These are phyloP conservation scores for Drosophila kuntzei DNA, from an alignment of 2,888 invertebrate species.

Conservation along the genomic window DNA sequence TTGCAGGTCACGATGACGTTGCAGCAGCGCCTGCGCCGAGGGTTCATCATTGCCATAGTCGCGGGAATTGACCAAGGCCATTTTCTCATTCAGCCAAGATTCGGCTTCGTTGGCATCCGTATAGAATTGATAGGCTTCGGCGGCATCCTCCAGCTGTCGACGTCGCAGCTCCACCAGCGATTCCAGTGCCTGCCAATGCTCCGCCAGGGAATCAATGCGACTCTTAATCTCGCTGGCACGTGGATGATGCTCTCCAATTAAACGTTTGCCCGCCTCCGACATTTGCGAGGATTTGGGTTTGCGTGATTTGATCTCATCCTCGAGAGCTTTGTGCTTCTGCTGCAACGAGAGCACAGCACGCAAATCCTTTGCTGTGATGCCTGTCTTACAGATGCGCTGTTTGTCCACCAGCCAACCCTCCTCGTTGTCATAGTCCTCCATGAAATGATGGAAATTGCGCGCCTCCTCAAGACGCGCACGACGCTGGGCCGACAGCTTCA, in stretches of 20 bases:
- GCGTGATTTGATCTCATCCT: conserved; percentile 93
- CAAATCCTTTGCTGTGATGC: conserved; percentile 97
- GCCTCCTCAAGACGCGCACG: conserved; percentile 96
- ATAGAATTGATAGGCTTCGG: conserved; percentile 98
- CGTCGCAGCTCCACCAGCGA: conserved; percentile 91
- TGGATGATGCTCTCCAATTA: conserved; percentile 93
- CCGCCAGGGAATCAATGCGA: conserved; percentile 91
- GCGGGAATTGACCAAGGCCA: conserved; percentile 94
- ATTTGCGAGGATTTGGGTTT: conserved; percentile 90
- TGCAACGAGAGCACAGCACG: conserved; percentile 94
- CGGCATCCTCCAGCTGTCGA: conserved; percentile 93
- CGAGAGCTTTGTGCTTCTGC: conserved; percentile 95
- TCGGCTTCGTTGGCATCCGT: conserved; percentile 99
- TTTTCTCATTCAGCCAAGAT: conserved; percentile 98
- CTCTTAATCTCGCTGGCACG: conserved; percentile 93
- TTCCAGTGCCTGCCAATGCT: conserved; percentile 95
- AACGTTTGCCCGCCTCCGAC: conserved; percentile 89
- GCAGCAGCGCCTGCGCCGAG: conserved; percentile 94
- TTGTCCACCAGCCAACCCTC: conserved; percentile 98
- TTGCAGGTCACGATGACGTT: conserved; percentile 94
- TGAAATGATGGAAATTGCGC: conserved; percentile 96
- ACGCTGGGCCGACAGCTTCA: conserved; percentile 87
- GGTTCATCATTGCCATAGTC: conserved; percentile 98
- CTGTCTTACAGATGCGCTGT: conserved; percentile 95
- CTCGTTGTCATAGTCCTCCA: conserved; percentile 99